phyloP scores from a whole-genome alignment of 2,888 invertebrate genomes.

The Idaea dimidiata region DNA sequence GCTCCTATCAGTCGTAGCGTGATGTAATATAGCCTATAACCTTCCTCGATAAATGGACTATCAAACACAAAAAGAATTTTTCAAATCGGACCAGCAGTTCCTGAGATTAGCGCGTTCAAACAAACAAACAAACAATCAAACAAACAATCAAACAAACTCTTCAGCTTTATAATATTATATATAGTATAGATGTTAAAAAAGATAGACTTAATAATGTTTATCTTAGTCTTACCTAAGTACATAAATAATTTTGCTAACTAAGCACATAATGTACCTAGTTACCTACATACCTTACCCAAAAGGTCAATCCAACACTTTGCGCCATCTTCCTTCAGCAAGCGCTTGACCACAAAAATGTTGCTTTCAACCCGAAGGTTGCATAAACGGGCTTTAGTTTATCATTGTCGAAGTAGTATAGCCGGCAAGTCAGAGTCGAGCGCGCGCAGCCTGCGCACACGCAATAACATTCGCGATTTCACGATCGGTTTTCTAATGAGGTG shows the following conservation, averaged over 20 bases:
- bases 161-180: no score
- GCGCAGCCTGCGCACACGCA: conserved; percentile 55
- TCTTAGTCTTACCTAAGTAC: not conserved
- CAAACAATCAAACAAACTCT: no score
- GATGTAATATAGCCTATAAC: no score
- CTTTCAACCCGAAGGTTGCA: conserved; percentile 74
- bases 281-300: conserved; percentile 26
- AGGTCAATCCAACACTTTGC: conserved; percentile 61
- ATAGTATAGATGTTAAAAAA: no score
- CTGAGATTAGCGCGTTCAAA: no score
- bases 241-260: not conserved
- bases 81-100: no score
- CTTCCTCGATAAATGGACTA: no score
- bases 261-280: not conserved
- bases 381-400: conserved; percentile 64
- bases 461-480: conserved; percentile 21
- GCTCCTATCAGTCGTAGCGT: no score
- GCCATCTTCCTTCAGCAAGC: conserved; percentile 60
- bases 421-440: conserved; percentile 59
- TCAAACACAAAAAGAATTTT: no score
- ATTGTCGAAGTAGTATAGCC: conserved; percentile 62
- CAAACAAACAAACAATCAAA: no score
- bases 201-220: no score
- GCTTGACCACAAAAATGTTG: conserved; percentile 75
- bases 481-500: not conserved